Conservation (phyloP, 2,113 vertebrate genomes). For the Bubo bubo region DNA sequence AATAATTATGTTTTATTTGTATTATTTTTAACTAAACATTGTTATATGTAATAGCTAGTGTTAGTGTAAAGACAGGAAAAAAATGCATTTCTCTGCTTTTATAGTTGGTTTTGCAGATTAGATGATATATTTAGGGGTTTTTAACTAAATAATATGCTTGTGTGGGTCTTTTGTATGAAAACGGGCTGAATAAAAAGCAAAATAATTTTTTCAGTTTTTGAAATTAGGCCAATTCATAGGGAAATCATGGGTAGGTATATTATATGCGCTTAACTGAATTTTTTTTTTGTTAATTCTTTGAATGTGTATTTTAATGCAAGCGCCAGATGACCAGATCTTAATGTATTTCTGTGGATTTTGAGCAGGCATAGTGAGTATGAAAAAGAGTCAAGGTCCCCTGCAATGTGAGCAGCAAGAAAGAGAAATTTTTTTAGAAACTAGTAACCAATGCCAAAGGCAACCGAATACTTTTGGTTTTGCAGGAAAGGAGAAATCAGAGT, state of each 20-base stretch:
- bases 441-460: neutral
- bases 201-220: neutral
- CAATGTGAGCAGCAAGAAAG: neutral
- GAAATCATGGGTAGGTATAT: neutral
- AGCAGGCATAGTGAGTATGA: neutral
- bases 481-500: neutral
- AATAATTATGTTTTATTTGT: neutral
- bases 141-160: neutral
- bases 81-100: neutral
- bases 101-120: neutral
- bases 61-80: neutral
- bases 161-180: neutral
- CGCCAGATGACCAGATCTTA: neutral
- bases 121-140: neutral
- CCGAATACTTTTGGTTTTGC: neutral
- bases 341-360: rapidly evolving
- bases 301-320: neutral
- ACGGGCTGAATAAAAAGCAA: neutral
- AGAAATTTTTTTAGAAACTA: neutral
- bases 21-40: neutral
- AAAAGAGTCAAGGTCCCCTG: neutral
- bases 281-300: neutral
- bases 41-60: neutral
- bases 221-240: neutral
- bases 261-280: neutral